Conservation (phyloP, 1,140 invertebrate species). For the Trachymyrmex cornetzi region DNA sequence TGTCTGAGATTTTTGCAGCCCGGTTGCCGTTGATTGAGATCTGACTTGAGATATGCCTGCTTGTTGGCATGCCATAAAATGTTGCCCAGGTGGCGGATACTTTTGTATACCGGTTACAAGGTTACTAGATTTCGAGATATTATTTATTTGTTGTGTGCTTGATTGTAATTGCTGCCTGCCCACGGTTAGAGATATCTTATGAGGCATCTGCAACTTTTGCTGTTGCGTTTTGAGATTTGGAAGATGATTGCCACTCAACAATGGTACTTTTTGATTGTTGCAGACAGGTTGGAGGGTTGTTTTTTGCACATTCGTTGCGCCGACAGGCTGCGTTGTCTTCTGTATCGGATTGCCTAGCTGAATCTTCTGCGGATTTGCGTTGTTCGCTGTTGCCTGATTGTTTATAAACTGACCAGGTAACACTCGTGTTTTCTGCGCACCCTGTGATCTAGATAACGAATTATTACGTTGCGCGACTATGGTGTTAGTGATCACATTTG, state of each 20-base stretch:
- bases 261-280: constrained; percentile 76
- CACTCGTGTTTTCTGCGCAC: constrained; percentile 68
- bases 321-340: constrained; percentile 66
- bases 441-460: constrained; percentile 73
- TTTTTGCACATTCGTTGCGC: constrained; percentile 67
- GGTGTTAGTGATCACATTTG: constrained; percentile 55
- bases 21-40: constrained; percentile 60
- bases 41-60: constrained; percentile 66
- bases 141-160: constrained; percentile 69
- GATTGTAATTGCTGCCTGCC: constrained; percentile 69
- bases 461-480: constrained; percentile 70
- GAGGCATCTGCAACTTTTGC: constrained; percentile 72
- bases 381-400: constrained; percentile 75
- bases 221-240: constrained; percentile 78
- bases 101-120: constrained; percentile 82
- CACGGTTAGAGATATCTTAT: constrained; percentile 67
- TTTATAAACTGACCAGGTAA: constrained; percentile 73
- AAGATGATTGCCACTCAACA: constrained; percentile 61
- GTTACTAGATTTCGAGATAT: constrained; percentile 80
- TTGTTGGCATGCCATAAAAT: constrained; percentile 44
- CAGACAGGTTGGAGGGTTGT: constrained; percentile 61
- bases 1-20: constrained; percentile 79
- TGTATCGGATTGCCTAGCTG: constrained; percentile 74
- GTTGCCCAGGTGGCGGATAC: constrained; percentile 74
- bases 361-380: constrained; percentile 75